phyloP scores from a whole-genome alignment of 2,888 invertebrate genomes.

The Pyrgus malvae region DNA sequence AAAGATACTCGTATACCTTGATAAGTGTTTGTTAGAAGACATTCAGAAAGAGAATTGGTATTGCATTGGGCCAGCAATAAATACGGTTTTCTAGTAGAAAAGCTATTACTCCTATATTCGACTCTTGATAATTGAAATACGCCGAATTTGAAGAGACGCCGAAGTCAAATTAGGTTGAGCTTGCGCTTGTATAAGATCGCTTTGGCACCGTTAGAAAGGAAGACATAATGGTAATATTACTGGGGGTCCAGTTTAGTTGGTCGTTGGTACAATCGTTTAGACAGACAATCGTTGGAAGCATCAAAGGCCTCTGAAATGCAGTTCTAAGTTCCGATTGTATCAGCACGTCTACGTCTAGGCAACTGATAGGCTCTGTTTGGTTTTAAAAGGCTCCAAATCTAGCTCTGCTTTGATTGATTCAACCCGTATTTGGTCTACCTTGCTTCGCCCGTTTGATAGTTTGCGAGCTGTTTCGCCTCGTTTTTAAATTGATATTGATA shows the following conservation, averaged over 20 bases:
- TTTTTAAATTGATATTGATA: no score
- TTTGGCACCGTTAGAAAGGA: conserved; percentile 36
- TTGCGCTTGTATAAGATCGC: conserved; percentile 39
- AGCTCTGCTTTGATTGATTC: conserved; percentile 26
- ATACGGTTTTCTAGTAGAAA: no score
- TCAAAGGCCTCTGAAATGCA: conserved; percentile 78
- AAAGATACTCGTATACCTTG: no score
- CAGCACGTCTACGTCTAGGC: conserved; percentile 71
- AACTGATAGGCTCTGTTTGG: conserved; percentile 62
- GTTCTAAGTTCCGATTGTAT: conserved; percentile 78
- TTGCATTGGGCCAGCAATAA: no score
- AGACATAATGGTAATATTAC: conserved; percentile 39
- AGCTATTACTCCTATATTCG: conserved; percentile 79
- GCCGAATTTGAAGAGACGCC: conserved; percentile 59
- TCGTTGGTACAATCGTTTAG: conserved; percentile 68
- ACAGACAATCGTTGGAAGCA: conserved; percentile 80
- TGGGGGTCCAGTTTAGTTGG: conserved; percentile 52
- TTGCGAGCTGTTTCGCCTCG: no score
- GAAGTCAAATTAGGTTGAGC: conserved; percentile 49
- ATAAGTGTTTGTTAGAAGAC: no score
- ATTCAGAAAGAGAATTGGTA: no score
- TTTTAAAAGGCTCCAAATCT: conserved; percentile 42
- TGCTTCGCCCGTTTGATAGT: no score
- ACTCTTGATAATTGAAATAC: conserved; percentile 77
- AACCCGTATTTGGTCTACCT: background rate